A percentile compares a stretch with the other conserved stretches of the same genome.
phyloP scores from a whole-genome alignment of 2,888 invertebrate genomes.

The Brachypalpus laphriformis region DNA sequence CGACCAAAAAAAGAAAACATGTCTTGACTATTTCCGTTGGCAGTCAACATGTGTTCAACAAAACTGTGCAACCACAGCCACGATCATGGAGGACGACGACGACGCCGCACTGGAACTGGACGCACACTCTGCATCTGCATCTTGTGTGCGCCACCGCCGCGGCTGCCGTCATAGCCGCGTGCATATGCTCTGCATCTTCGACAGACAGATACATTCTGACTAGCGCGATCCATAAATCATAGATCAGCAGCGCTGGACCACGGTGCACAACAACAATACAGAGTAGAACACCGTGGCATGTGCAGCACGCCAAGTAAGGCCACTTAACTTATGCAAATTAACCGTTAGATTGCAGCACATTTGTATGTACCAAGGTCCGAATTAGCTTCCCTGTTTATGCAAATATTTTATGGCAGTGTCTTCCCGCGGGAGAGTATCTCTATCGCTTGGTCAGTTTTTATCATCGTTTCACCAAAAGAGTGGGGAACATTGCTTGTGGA shows the following conservation, averaged over 20 bases:
- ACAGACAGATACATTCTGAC: slow-evolving; percentile 62
- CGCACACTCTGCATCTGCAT: slow-evolving; percentile 27
- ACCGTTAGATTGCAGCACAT: slow-evolving; percentile 73
- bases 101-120: slow-evolving; percentile 2
- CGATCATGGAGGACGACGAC: slow-evolving; percentile 32
- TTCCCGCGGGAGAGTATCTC: slow-evolving; percentile 62
- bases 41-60: slow-evolving; percentile 73
- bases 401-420: slow-evolving; percentile 67
- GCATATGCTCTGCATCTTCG: slow-evolving; percentile 61
- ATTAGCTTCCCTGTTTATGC: slow-evolving; percentile 74
- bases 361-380: slow-evolving; percentile 66
- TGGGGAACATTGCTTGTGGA: neutral
- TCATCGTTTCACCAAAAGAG: slow-evolving; percentile 33
- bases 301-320: slow-evolving; percentile 68
- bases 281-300: slow-evolving; percentile 46
- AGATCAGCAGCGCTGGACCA: slow-evolving; percentile 55
- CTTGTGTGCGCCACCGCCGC: slow-evolving; percentile 12
- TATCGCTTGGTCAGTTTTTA: slow-evolving; percentile 53
- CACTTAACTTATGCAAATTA: slow-evolving; percentile 71
- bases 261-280: slow-evolving; percentile 54
- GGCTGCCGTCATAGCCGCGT: slow-evolving; percentile 33
- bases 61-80: slow-evolving; percentile 65
- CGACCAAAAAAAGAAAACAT: slow-evolving; percentile 28
- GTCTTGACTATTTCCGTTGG: slow-evolving; percentile 72
- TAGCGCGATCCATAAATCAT: slow-evolving; percentile 66